Evolutionary conservation across 2,113 vertebrate species (phyloP).

Genomic region (Pseudopodoces humilis): DNA sequence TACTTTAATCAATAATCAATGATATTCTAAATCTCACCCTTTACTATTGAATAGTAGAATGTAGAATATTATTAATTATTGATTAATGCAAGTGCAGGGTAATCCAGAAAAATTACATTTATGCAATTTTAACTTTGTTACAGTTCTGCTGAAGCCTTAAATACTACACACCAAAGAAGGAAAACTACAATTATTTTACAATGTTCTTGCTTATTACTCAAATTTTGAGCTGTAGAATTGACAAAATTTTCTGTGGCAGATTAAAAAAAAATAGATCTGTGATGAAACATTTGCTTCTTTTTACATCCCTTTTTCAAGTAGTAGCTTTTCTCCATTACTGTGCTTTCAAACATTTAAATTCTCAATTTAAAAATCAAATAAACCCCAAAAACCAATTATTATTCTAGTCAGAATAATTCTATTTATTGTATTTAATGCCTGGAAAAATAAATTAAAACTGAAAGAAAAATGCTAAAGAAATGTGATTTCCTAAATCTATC

Average conservation of each 20-base stretch:
- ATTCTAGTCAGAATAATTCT: background rate
- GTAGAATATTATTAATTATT: background rate
- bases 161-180: background rate
- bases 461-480: background rate
- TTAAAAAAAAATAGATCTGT: background rate
- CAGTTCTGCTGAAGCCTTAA: background rate
- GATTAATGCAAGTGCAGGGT: background rate
- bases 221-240: background rate
- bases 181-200: background rate
- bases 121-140: background rate
- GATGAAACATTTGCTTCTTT: background rate
- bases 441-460: background rate
- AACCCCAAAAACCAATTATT: rapidly evolving
- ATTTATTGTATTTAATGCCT: background rate
- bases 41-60: background rate
- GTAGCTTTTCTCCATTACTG: background rate
- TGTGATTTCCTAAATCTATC: background rate
- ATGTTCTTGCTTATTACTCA: background rate
- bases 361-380: background rate
- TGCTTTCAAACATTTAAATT: background rate
- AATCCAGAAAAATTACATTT: background rate
- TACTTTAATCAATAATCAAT: background rate
- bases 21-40: background rate
- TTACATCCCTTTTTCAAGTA: background rate
- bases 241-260: background rate